phyloP scores from a whole-genome alignment of 2,113 vertebrate species.

The Psophia crepitans region DNA sequence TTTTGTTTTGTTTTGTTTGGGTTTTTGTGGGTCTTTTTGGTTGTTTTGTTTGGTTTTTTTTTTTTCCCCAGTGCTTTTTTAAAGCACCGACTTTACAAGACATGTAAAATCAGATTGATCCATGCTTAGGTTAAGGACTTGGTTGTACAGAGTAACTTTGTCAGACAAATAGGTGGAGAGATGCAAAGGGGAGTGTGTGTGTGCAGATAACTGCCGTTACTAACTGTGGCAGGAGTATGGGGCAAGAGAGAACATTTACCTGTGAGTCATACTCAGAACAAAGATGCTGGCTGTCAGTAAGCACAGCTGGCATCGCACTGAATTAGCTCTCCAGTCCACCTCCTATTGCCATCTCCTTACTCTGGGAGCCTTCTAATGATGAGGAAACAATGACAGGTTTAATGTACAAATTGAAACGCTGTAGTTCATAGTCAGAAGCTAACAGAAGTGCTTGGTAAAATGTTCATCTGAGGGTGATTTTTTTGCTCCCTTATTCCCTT shows the following conservation, averaged over 20 bases:
- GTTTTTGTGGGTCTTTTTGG: no score
- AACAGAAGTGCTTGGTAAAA: not conserved
- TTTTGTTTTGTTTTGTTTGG: no score
- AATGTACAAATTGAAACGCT: not conserved
- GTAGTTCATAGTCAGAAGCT: not conserved
- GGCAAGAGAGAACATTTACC: not conserved
- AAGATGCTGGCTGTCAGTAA: not conserved
- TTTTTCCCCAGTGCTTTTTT: not conserved
- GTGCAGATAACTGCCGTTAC: not conserved
- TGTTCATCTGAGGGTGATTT: not conserved
- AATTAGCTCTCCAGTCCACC: not conserved
- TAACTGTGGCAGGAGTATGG: not conserved
- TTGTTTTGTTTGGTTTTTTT: no score
- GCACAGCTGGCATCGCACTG: not conserved
- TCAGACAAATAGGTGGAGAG: not conserved
- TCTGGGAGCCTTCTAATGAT: not conserved
- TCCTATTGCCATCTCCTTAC: not conserved
- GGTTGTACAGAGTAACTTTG: not conserved
- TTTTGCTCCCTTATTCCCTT: no score
- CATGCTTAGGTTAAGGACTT: not conserved
- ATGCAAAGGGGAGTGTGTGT: not conserved
- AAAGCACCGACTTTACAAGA: not conserved
- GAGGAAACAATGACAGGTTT: not conserved
- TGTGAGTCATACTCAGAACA: not conserved
- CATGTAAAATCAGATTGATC: not conserved